Percentiles rank a stretch among this genome's conserved stretches.
Evolutionary conservation across 2,113 vertebrate species (phyloP).

Genomic region (Atlantisia rogersi): DNA sequence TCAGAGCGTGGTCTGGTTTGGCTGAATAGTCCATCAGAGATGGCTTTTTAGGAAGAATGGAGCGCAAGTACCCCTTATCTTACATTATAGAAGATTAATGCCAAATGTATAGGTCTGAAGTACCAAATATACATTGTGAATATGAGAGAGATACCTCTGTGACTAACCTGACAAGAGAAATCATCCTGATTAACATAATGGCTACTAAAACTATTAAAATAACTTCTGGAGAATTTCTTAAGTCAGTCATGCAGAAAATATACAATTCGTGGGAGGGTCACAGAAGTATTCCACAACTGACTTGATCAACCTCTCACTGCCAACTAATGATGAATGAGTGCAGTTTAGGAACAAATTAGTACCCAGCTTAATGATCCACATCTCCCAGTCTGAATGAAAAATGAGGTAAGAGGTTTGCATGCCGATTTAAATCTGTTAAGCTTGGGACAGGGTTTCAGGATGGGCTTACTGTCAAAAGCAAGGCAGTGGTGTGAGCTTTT

Average conservation of each 20-base stretch:
- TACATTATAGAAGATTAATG: background rate
- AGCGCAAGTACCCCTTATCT: background rate
- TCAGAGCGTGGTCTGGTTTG: background rate
- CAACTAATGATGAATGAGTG: constrained; percentile 24
- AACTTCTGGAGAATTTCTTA: background rate
- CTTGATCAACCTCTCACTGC: constrained; percentile 13
- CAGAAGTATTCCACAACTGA: background rate
- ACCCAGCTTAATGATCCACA: constrained; percentile 14
- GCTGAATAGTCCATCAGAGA: background rate
- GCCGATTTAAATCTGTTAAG: background rate
- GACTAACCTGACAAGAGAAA: background rate
- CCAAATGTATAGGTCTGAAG: background rate
- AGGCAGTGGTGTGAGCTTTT: background rate
- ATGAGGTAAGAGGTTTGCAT: background rate
- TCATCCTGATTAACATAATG: background rate
- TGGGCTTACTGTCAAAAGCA: background rate
- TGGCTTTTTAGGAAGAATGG: background rate
- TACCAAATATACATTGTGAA: background rate
- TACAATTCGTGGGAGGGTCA: background rate
- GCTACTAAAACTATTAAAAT: background rate
- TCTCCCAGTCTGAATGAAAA: background rate
- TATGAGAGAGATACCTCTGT: background rate
- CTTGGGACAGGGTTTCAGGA: background rate
- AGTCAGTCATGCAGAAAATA: constrained; percentile 1
- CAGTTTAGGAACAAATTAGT: constrained; percentile 29